These are phyloP conservation scores for Glaucopsyche alexis DNA, from an alignment of 2,888 invertebrate genomes.

Conservation along the genomic window DNA sequence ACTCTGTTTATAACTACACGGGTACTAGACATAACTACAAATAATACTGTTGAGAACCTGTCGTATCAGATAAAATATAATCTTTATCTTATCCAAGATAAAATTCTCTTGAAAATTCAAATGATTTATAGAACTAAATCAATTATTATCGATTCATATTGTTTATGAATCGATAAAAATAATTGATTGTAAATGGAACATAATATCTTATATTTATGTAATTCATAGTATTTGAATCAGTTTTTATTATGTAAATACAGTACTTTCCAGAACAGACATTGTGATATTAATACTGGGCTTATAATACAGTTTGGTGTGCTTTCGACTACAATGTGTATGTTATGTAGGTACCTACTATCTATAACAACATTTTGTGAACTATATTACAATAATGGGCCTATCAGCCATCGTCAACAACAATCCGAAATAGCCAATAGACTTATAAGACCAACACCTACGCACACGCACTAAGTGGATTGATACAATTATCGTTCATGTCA, in stretches of 20 bases:
- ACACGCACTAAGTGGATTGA: too few relatives aligned
- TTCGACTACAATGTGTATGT: too few relatives aligned
- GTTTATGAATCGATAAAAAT: too few relatives aligned
- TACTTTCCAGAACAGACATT: background rate
- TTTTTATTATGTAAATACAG: background rate
- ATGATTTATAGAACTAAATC: constrained; percentile 14
- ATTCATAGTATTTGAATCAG: background rate
- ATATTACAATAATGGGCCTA: too few relatives aligned
- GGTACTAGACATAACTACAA: constrained; percentile 4
- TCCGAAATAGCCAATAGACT: too few relatives aligned
- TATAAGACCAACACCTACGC: too few relatives aligned
- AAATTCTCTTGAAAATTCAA: constrained; percentile 11
- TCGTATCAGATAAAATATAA: constrained; percentile 13
- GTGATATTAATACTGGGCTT: too few relatives aligned
- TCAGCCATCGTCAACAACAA: too few relatives aligned
- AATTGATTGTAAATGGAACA: background rate
- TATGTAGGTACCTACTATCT: too few relatives aligned
- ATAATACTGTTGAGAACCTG: background rate
- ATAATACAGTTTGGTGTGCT: too few relatives aligned
- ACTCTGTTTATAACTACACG: background rate
- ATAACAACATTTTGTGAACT: too few relatives aligned
- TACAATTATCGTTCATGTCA: too few relatives aligned
- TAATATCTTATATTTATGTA: background rate
- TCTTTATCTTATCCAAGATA: constrained; percentile 23
- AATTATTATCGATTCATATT: constrained; percentile 7